Evolutionary conservation across 2,888 invertebrate genomes (phyloP), one percentile per base, ranked within the genome.

Genomic region (Helleia helle): DNA sequence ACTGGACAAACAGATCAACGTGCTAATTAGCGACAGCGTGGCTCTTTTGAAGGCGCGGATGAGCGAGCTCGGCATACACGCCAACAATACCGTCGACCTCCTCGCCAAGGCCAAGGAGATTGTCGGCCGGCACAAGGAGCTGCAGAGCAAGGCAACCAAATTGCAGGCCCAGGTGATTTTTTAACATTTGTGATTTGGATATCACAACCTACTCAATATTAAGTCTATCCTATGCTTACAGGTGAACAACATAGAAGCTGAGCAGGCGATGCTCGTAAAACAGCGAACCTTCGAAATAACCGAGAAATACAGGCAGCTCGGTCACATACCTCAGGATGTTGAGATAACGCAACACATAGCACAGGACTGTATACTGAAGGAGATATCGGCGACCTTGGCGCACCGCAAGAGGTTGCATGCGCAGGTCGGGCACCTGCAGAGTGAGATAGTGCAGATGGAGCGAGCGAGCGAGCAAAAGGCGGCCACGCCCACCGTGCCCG

Each of bases 11-110:
- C 96, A 97, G 85, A 96, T 97, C 49, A 93, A 92, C 68, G 93
- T 94, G 45, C 83, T 98, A 48, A 95, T 96, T 51, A 93, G 94
- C 58, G 97, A 97, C 69, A 96, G 97, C 62, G 95, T 96, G 9
- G 92, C 92, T 17, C 81, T 96, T 52, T 83, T 97, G 27, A 95
- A 96, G 71, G 91, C 93, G 30, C 88, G 97, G 48, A 94, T 97
- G 91, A 92, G 91, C 56, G 97, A 97, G 79, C 86, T 98, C 53
- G 95, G 94, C 47, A 95, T 97, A 47, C 93, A 93, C 72, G 94
- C 94, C 11, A 91, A 89, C 41, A 93, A 93, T 46, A 94, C 95
- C 0, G 93, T 93, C 41, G 95, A 95, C 72, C 83, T 95, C 42
- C 84, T 95, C 42, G 91, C 93, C 3, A 93, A 94, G 73, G 94